Evolutionary conservation across 2,113 vertebrate genomes (phyloP).

Genomic region (Trematocara macrostoma): DNA sequence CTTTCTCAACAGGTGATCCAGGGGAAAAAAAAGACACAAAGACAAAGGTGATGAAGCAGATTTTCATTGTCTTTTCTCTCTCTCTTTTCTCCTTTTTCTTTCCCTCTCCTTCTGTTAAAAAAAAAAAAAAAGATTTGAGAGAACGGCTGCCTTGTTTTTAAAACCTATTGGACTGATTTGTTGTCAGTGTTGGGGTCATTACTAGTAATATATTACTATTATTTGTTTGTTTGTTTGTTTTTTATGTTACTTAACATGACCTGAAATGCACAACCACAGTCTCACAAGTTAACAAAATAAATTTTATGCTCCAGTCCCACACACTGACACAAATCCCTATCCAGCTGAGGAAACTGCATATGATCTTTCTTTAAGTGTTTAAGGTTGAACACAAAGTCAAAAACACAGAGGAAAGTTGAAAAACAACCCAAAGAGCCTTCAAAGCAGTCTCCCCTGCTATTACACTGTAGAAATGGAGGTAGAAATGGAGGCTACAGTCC

Average conservation of each 20-base stretch:
- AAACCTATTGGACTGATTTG: not conserved
- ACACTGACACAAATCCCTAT: not conserved
- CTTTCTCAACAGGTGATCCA: no score
- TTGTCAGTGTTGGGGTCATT: not conserved
- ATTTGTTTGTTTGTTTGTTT: not conserved
- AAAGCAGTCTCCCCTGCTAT: not conserved
- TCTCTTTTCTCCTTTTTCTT: no score
- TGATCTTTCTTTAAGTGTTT: not conserved
- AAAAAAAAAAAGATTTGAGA: not conserved
- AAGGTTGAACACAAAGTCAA: not conserved
- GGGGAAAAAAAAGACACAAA: no score
- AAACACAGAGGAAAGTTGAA: not conserved
- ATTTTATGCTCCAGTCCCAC: not conserved
- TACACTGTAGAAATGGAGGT: not conserved
- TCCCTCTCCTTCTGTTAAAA: no score
- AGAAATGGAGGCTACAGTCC: not conserved
- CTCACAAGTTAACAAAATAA: accelerated
- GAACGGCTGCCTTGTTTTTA: not conserved
- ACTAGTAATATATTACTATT: not conserved
- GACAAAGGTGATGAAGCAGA: no score
- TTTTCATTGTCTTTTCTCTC: no score
- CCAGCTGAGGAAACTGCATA: not conserved
- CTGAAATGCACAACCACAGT: not conserved
- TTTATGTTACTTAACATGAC: not conserved
- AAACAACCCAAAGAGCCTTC: not conserved